Conservation (phyloP, 2,888 invertebrate species). For the Biston stratarius region DNA sequence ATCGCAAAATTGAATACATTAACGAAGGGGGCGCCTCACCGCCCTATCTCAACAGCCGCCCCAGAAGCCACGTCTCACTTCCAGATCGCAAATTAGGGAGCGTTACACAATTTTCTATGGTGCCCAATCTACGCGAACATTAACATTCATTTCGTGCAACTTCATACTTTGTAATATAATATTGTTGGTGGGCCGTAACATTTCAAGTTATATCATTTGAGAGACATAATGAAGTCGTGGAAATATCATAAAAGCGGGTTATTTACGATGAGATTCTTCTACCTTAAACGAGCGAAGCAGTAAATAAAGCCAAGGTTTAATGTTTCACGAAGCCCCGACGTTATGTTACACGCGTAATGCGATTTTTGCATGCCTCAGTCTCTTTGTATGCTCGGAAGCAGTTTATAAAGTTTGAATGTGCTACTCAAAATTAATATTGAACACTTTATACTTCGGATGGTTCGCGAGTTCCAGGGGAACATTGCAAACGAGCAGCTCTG, state of each 20-base stretch:
- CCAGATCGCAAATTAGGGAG: constrained; percentile 62
- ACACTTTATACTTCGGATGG: constrained; percentile 34
- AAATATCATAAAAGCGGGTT: constrained; percentile 66
- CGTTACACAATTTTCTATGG: constrained; percentile 48
- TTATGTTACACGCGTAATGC: constrained; percentile 54
- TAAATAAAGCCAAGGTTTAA: constrained; percentile 70
- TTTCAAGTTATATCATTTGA: constrained; percentile 60
- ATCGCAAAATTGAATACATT: constrained; percentile 81
- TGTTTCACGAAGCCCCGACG: constrained; percentile 56
- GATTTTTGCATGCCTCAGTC: constrained; percentile 59
- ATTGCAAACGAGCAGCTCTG: constrained; percentile 43
- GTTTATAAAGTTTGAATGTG: constrained; percentile 44
- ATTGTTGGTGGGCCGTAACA: constrained; percentile 54
- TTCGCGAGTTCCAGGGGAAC: constrained; percentile 36
- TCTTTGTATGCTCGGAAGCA: constrained; percentile 36
- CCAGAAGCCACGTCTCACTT: constrained; percentile 65
- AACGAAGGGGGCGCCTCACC: constrained; percentile 63
- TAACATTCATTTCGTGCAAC: constrained; percentile 31
- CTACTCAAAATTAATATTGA: constrained; percentile 42
- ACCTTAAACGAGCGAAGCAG: constrained; percentile 60
- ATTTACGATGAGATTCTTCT: constrained; percentile 69
- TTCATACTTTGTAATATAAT: constrained; percentile 47
- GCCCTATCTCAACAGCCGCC: constrained; percentile 77
- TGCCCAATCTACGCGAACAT: constrained; percentile 38
- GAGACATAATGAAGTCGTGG: constrained; percentile 70